Evolutionary conservation across 1,140 invertebrate genomes (phyloP).

Genomic region (Atta texana): DNA sequence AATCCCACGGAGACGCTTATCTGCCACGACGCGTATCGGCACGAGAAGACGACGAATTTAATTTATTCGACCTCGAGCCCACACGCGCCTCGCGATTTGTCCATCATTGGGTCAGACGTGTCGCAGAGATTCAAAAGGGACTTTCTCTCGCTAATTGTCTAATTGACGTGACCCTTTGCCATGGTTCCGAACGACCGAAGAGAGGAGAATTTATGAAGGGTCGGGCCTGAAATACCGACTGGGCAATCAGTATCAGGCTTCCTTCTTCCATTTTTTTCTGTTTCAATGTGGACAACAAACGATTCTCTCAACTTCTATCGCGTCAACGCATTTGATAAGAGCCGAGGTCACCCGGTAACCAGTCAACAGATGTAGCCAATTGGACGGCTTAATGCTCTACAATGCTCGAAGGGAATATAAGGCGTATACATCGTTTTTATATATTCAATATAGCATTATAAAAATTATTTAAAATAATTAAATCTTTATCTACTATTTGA

Average conservation of each 20-base stretch:
- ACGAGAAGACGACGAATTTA: conserved; percentile 64
- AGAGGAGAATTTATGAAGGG: conserved; percentile 53
- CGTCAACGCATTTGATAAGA: conserved; percentile 80
- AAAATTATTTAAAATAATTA: too few species aligned
- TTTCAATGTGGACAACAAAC: conserved; percentile 72
- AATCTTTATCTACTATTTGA: too few species aligned
- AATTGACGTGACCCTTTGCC: conserved; percentile 49
- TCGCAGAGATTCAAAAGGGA: conserved; percentile 59
- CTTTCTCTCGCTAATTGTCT: conserved; percentile 69
- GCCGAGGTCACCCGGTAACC: conserved; percentile 79
- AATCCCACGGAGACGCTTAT: conserved; percentile 60
- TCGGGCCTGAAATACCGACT: conserved; percentile 57
- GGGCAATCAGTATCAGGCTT: conserved; percentile 67
- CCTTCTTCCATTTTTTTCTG: conserved; percentile 2
- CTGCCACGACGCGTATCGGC: conserved; percentile 39
- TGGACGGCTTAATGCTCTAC: conserved; percentile 68
- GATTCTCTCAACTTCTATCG: conserved; percentile 78
- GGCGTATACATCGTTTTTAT: conserved; percentile 17
- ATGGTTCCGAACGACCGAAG: conserved; percentile 26
- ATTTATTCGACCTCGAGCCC: conserved; percentile 71
- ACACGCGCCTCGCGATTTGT: conserved; percentile 42
- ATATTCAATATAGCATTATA: too few species aligned
- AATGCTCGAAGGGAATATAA: conserved; percentile 18
- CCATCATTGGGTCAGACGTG: conserved; percentile 42
- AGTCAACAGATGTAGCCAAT: conserved; percentile 78